Conservation (phyloP, 2,113 vertebrate species). For the Empidonax alnorum region DNA sequence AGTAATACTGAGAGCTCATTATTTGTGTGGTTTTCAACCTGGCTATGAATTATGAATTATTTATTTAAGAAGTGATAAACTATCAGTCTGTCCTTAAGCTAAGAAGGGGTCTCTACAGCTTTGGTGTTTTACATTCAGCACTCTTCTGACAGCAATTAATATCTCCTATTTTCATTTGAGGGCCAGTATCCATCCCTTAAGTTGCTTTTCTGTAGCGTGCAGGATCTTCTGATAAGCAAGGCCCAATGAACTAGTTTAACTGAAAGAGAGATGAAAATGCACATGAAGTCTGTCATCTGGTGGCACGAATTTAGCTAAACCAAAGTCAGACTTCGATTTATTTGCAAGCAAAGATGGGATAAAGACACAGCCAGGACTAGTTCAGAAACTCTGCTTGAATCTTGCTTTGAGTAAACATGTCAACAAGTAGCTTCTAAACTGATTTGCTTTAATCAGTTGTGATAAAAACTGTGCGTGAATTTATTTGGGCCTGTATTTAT, state of each 20-base stretch:
- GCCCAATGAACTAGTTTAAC: neutral
- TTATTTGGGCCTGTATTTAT: neutral
- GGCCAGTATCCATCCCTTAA: neutral
- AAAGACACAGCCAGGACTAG: neutral
- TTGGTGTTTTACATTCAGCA: neutral
- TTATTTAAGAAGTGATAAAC: constrained; percentile 39
- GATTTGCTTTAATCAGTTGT: neutral
- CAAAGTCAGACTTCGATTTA: neutral
- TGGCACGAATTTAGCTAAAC: neutral
- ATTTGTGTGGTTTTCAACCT: constrained; percentile 56
- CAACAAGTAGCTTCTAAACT: neutral
- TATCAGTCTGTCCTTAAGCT: neutral
- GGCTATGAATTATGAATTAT: constrained; percentile 49
- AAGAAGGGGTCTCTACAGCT: neutral
- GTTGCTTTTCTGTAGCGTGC: neutral
- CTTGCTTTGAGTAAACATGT: neutral
- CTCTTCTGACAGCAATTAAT: neutral
- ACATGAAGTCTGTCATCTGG: neutral
- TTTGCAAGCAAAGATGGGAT: neutral
- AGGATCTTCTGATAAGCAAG: neutral
- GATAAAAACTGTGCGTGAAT: neutral
- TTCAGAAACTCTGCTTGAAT: constrained; percentile 20
- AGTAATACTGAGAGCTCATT: constrained; percentile 54
- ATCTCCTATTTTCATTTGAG: neutral
- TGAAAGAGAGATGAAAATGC: neutral